Conservation (phyloP, 2,888 invertebrate genomes). For the Nomada ferruginata region DNA sequence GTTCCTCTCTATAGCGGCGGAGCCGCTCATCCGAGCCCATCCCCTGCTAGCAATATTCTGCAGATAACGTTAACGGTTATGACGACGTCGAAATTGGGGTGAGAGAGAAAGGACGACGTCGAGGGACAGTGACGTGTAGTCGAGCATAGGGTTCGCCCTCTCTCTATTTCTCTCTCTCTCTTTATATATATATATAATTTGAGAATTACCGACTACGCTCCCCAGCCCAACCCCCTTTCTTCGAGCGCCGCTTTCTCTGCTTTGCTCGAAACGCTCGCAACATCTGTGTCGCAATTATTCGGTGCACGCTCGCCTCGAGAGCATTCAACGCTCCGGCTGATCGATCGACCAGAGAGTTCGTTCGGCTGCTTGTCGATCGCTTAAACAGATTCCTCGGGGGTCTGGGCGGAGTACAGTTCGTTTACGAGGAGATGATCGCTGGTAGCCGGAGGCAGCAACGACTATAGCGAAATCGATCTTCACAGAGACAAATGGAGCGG, state of each 20-base stretch:
- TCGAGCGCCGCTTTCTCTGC: slow-evolving; percentile 40
- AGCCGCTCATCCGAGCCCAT: slow-evolving; percentile 24
- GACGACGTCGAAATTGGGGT: slow-evolving; percentile 48
- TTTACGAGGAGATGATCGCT: slow-evolving; percentile 46
- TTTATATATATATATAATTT: slow-evolving; percentile 49
- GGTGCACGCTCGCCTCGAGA: slow-evolving; percentile 53
- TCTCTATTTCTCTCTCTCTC: background rate
- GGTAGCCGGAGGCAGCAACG: slow-evolving; percentile 10
- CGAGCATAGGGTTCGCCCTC: slow-evolving; percentile 36
- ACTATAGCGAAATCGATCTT: slow-evolving; percentile 25
- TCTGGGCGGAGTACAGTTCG: slow-evolving; percentile 12
- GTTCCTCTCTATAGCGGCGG: slow-evolving; percentile 14
- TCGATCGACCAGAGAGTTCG: slow-evolving; percentile 40
- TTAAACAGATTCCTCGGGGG: slow-evolving; percentile 36
- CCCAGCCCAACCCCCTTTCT: slow-evolving; percentile 27
- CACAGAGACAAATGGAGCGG: slow-evolving; percentile 32
- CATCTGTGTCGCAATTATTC: slow-evolving; percentile 81
- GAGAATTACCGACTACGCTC: slow-evolving; percentile 60
- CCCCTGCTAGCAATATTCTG: slow-evolving; percentile 72
- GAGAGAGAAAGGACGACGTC: slow-evolving; percentile 5
- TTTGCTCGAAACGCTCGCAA: slow-evolving; percentile 68
- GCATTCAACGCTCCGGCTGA: slow-evolving; percentile 43
- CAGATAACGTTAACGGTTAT: slow-evolving; percentile 68
- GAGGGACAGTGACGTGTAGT: slow-evolving; percentile 27
- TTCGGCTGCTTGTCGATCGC: slow-evolving; percentile 35